Conservation (phyloP, 2,797 vertebrate species). For the Falco biarmicus region DNA sequence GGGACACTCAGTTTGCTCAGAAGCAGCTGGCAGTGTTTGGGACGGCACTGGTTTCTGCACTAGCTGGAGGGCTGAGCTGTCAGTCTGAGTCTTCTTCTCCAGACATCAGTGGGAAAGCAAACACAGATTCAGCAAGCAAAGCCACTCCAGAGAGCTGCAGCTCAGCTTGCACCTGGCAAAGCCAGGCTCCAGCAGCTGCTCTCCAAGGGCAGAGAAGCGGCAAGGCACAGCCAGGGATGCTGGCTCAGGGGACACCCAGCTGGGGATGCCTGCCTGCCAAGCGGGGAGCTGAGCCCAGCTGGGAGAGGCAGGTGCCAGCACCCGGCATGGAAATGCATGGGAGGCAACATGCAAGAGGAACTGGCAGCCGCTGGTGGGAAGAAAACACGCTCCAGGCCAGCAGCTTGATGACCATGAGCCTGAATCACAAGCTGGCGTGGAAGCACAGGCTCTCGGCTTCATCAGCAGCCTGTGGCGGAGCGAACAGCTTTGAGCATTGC, state of each 20-base stretch:
- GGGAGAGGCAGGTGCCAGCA: conserved; percentile 17
- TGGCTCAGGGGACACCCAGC: conserved; percentile 25
- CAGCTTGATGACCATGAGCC: background rate
- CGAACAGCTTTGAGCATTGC: background rate
- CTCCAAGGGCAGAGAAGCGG: background rate
- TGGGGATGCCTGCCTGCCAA: conserved; percentile 13
- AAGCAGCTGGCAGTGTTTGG: background rate
- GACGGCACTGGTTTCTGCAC: background rate
- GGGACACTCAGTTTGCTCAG: background rate
- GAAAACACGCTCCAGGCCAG: background rate
- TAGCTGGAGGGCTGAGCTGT: background rate
- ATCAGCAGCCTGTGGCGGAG: background rate
- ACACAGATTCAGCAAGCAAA: background rate
- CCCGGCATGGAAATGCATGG: accelerated
- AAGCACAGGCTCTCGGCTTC: background rate
- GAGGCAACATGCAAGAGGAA: background rate
- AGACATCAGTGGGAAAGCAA: background rate
- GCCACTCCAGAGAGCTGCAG: background rate
- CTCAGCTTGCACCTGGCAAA: background rate
- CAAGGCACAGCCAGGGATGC: background rate
- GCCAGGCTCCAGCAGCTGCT: conserved; percentile 14
- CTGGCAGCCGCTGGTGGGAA: background rate
- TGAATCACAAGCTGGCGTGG: background rate
- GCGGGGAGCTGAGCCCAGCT: background rate
- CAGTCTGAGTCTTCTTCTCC: background rate